Conservation (phyloP, 2,888 invertebrate genomes). For the Drosophila robusta region DNA sequence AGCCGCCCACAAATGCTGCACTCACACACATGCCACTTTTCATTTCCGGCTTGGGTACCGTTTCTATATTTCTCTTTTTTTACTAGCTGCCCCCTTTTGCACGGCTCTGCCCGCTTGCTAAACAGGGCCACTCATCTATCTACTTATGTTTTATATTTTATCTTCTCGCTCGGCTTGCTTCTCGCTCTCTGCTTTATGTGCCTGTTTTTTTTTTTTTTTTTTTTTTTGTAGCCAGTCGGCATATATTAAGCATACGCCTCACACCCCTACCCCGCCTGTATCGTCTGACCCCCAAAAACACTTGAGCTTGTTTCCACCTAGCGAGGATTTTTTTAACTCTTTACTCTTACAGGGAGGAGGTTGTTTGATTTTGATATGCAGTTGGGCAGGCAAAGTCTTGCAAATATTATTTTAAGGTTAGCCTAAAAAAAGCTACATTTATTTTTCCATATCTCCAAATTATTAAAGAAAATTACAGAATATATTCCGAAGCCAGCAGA, state of each 20-base stretch:
- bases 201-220: conserved; percentile 12
- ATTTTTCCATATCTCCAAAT: too few species aligned
- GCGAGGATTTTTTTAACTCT: conserved; percentile 10
- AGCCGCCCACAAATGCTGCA: conserved; percentile 29
- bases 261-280: not conserved
- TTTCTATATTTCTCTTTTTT: not conserved
- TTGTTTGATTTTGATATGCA: not conserved
- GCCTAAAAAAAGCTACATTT: too few species aligned
- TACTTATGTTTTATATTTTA: conserved; percentile 71
- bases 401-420: too few species aligned
- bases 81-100: conserved; percentile 8
- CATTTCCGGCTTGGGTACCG: conserved; percentile 65
- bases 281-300: conserved; percentile 9
- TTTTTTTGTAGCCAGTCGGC: conserved; percentile 2
- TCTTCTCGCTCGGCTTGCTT: conserved; percentile 41
- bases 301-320: conserved; percentile 12
- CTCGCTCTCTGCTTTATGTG: conserved; percentile 21
- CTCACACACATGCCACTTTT: conserved; percentile 64
- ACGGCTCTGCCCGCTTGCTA: conserved; percentile 2
- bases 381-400: not conserved
- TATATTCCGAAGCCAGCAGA: too few species aligned
- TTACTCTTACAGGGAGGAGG: not conserved
- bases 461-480: too few species aligned
- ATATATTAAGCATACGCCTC: conserved; percentile 58
- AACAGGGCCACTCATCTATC: conserved; percentile 63